phyloP scores from a whole-genome alignment of 2,797 vertebrate species.

The Crocidura indochinensis region DNA sequence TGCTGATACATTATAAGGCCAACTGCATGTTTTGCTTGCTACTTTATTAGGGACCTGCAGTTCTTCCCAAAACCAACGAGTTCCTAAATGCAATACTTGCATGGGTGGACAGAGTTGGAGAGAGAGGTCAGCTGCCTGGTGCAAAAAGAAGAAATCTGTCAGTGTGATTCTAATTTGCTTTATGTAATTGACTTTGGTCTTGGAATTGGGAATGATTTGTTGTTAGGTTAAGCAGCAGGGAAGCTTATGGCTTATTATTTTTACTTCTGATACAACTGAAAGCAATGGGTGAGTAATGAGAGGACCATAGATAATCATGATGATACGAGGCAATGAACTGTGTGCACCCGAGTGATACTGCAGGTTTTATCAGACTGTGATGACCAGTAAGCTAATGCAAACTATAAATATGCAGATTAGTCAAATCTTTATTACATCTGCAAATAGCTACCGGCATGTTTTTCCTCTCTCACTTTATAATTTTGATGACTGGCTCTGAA shows the following conservation, averaged over 20 bases:
- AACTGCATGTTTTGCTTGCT: slow-evolving; percentile 82
- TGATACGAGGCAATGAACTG: slow-evolving; percentile 66
- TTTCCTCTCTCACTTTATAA: slow-evolving; percentile 67
- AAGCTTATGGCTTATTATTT: slow-evolving; percentile 83
- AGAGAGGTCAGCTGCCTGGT: slow-evolving; percentile 75
- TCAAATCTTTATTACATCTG: slow-evolving; percentile 68
- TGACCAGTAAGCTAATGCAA: slow-evolving; percentile 65
- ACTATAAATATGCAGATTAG: slow-evolving; percentile 79
- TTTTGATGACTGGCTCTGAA: slow-evolving; percentile 71
- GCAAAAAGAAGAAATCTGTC: slow-evolving; percentile 80
- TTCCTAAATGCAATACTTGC: slow-evolving; percentile 80
- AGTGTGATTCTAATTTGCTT: slow-evolving; percentile 79
- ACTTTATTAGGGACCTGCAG: slow-evolving; percentile 81
- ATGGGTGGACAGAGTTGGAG: slow-evolving; percentile 65
- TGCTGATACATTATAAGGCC: slow-evolving; percentile 70
- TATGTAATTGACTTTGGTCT: slow-evolving; percentile 79
- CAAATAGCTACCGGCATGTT: slow-evolving; percentile 56
- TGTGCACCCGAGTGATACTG: not conserved
- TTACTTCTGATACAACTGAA: slow-evolving; percentile 71
- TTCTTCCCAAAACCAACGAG: slow-evolving; percentile 78
- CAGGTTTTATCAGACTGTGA: slow-evolving; percentile 70
- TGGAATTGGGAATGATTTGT: slow-evolving; percentile 79
- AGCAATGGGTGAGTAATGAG: slow-evolving; percentile 80
- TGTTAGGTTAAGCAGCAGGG: slow-evolving; percentile 81
- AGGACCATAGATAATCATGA: slow-evolving; percentile 73